Conservation (phyloP, 2,113 vertebrate genomes). For the Rhinopithecus roxellana region DNA sequence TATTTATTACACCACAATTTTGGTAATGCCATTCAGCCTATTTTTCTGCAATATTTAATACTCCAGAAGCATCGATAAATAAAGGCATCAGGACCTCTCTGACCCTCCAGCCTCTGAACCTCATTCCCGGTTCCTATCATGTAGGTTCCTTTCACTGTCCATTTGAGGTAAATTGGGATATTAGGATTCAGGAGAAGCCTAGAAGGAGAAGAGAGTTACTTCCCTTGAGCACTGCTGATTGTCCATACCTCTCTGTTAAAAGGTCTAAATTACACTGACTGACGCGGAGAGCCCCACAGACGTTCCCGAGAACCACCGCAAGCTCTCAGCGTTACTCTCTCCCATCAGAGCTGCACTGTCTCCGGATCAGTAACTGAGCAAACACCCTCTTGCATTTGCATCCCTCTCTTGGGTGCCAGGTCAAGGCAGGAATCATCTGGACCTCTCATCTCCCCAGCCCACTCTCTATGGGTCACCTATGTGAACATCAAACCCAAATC, state of each 20-base stretch:
- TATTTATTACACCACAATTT: background rate
- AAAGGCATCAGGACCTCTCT: background rate
- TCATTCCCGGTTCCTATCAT: background rate
- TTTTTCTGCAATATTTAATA: background rate
- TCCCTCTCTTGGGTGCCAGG: constrained; percentile 70
- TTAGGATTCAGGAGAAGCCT: background rate
- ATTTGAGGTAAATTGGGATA: background rate
- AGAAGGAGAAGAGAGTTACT: background rate
- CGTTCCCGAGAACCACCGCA: background rate
- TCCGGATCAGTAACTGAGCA: constrained; percentile 62
- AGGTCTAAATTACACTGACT: background rate
- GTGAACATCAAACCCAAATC: constrained; percentile 86
- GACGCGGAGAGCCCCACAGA: accelerated
- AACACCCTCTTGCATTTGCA: constrained; percentile 33
- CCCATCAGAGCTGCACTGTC: background rate
- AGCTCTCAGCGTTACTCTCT: background rate
- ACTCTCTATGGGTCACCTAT: constrained; percentile 80
- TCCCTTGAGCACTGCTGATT: background rate
- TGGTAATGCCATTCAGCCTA: background rate
- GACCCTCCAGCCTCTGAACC: background rate
- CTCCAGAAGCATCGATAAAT: background rate
- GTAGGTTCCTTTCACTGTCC: background rate
- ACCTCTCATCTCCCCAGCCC: constrained; percentile 73
- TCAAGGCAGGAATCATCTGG: constrained; percentile 73
- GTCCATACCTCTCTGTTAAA: background rate